These are phyloP conservation scores for Beroe ovata DNA, from an alignment of 37 sponge, comb jelly and placozoan genomes.

Conservation along the genomic window DNA sequence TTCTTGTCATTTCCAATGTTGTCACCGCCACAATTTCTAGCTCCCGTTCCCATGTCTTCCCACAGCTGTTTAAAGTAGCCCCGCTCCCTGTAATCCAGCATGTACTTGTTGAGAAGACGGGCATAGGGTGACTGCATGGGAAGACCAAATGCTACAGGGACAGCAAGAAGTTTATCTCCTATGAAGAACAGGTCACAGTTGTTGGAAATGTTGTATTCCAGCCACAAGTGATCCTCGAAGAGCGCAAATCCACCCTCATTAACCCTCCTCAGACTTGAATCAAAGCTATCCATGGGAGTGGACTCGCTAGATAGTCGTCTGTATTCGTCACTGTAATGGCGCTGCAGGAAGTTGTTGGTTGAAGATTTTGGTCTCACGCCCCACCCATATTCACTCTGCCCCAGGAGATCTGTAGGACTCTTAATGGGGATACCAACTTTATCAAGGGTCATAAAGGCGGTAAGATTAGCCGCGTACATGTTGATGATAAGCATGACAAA, in stretches of 20 bases:
- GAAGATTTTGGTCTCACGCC: neutral
- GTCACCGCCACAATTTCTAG: constrained; percentile 9
- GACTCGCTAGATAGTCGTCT: neutral
- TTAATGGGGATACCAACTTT: constrained; percentile 19
- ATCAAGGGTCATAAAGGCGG: constrained; percentile 63
- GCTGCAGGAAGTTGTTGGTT: neutral
- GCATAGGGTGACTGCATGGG: constrained; percentile 37
- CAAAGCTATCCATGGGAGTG: neutral
- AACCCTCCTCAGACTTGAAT: neutral
- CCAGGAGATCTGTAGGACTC: constrained; percentile 2
- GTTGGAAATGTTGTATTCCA: constrained; percentile 52
- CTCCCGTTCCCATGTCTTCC: neutral
- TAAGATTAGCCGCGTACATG: constrained; percentile 59
- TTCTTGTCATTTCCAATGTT: constrained; percentile 26
- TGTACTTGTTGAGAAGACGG: constrained; percentile 26
- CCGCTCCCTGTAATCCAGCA: constrained; percentile 11
- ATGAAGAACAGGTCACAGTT: constrained; percentile 42
- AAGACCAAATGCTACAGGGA: constrained; percentile 57
- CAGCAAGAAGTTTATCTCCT: constrained; percentile 43
- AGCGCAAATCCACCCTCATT: constrained; percentile 21
- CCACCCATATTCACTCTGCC: constrained; percentile 7
- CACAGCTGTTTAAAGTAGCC: constrained; percentile 29
- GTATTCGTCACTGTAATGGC: neutral
- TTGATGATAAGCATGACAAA: constrained; percentile 51
- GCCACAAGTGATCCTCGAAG: constrained; percentile 4